Evolutionary conservation across 2,888 invertebrate genomes (phyloP), one percentile per base, ranked within the genome.

Genomic region (Sphaerophoria taeniata): DNA sequence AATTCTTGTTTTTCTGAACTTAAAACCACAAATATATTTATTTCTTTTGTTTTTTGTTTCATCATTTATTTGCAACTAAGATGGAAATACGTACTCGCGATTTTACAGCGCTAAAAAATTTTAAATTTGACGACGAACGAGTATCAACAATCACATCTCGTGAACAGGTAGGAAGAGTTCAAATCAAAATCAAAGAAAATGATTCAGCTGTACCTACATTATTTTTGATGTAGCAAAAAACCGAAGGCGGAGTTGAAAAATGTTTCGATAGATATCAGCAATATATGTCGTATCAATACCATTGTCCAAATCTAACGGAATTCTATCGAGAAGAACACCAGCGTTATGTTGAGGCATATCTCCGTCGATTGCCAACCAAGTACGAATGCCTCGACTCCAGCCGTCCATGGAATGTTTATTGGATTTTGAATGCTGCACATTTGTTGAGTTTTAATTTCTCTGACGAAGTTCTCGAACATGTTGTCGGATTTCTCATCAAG

Each of bases 361-460:
- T 98, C 33, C 93, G 93, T 56, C 92, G 93, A 89, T 92, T 98
- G 87, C 95, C 96, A 55, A 92, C 93, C 80, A 94, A 94, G 83
- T 97, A 97, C 90, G 95, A 96, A 94, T 95, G 95, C 90, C 93
- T 99, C 87, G 99, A 99, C 94, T 96, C 98, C 9, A 99, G 98
- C 91, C 95, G 98, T 89, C 96, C 99, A 6, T 99, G 99, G 99
- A 93, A 99, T 83, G 95, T 98, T 89, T 99, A 98, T 91, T 99
- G 99, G 99, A 97, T 97, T 86, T 92, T 99, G 45, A 98, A 99
- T 93, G 95, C 97, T 5, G 93, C 99, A 47, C 95, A 96, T 90
- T 93, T 99, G 86, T 92, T 98, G 45, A 95, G 94, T 85, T 94
- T 94, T 86, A 93, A 93, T 77, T 92, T 96, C 75, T 93, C 94